A percentile compares a stretch with the other conserved stretches of the same genome.
phyloP scores from a whole-genome alignment of 2,888 invertebrate species.

The Metopia argyrocephala region DNA sequence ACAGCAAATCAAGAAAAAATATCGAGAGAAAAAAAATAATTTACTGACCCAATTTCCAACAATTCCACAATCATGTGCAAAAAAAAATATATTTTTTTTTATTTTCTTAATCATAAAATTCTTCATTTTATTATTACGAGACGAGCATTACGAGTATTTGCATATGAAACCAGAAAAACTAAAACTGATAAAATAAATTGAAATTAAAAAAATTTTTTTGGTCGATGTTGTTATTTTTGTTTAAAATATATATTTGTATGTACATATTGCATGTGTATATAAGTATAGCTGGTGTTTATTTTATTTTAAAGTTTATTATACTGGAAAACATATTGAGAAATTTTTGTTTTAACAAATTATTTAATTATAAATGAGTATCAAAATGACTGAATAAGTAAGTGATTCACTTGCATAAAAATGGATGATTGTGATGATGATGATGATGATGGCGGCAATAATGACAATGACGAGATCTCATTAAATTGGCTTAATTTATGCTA shows the following conservation, averaged over 20 bases:
- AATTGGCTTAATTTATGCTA: neutral
- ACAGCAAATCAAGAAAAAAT: neutral
- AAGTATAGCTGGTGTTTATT: neutral
- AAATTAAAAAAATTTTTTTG: too few species aligned
- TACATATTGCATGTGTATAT: neutral
- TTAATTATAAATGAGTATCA: neutral
- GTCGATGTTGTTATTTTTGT: too few species aligned
- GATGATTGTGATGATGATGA: neutral
- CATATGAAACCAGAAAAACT: neutral
- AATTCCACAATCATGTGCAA: conserved; percentile 31
- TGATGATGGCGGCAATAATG: neutral
- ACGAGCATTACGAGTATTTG: too few species aligned
- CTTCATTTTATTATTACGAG: conserved; percentile 28
- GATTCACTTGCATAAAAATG: neutral
- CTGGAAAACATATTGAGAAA: neutral
- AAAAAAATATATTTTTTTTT: too few species aligned
- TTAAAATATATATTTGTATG: neutral
- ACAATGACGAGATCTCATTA: too few species aligned
- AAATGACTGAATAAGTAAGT: neutral
- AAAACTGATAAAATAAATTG: neutral
- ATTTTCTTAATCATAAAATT: conserved; percentile 49
- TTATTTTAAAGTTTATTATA: neutral
- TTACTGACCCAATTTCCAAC: conserved; percentile 50
- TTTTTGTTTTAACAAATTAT: neutral
- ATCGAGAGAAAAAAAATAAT: conserved; percentile 4